These are phyloP conservation scores for Drosophila ezoana DNA, from an alignment of 2,888 invertebrate species.

Conservation along the genomic window DNA sequence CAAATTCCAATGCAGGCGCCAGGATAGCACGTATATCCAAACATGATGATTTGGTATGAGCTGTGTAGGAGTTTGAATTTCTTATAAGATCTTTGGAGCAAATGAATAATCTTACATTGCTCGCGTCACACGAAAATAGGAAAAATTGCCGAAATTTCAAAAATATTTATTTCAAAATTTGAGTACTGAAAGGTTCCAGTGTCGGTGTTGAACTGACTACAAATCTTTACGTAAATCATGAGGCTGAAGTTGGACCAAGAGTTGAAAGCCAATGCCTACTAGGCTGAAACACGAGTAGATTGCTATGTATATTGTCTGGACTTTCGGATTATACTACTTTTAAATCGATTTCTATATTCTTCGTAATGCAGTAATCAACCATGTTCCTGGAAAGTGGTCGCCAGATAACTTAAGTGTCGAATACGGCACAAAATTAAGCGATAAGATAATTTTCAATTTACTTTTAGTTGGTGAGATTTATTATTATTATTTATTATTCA, in stretches of 20 bases:
- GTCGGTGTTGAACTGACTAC: conserved; percentile 19
- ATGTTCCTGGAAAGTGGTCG: no score
- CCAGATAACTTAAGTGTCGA: no score
- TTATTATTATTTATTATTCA: no score
- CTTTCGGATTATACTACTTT: no score
- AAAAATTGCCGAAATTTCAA: conserved; percentile 21
- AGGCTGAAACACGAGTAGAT: neutral
- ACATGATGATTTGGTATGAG: conserved; percentile 33
- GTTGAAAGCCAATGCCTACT: conserved; percentile 20
- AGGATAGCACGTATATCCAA: conserved; percentile 52
- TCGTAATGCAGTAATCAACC: no score
- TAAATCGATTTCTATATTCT: no score
- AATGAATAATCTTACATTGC: conserved; percentile 13
- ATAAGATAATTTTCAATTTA: no score
- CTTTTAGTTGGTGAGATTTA: no score
- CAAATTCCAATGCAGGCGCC: conserved; percentile 51
- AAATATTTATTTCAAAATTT: conserved; percentile 23
- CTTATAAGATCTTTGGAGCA: neutral
- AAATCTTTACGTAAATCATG: no score
- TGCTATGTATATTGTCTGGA: no score
- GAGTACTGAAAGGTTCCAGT: conserved; percentile 12
- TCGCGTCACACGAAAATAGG: conserved; percentile 35
- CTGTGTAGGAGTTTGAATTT: neutral
- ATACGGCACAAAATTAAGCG: no score
- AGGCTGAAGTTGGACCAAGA: neutral